Evolutionary conservation across 2,113 vertebrate genomes (phyloP).

Genomic region (Pachycephala philippinensis): DNA sequence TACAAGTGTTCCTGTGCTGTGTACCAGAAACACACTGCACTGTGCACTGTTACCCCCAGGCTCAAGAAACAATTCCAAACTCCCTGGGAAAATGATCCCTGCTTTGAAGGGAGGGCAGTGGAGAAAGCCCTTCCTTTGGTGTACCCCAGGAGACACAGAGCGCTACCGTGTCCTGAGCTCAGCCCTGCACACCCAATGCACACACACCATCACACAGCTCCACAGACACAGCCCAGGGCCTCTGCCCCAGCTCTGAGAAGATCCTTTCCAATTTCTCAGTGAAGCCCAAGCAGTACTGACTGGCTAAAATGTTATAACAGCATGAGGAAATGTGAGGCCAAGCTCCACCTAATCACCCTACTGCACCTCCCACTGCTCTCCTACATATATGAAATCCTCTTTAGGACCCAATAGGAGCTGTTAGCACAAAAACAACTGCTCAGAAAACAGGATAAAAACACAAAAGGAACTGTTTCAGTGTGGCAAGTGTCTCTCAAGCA

Average conservation of each 20-base stretch:
- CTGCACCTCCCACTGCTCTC: not conserved
- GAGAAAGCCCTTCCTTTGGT: not conserved
- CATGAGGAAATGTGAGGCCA: not conserved
- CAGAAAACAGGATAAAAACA: not conserved
- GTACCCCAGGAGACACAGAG: accelerated
- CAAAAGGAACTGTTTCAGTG: not conserved
- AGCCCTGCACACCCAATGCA: not conserved
- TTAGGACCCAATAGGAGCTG: not conserved
- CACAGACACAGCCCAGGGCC: accelerated
- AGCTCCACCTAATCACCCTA: not conserved
- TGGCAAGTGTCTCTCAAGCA: not conserved
- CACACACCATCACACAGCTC: not conserved
- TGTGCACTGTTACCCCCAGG: not conserved
- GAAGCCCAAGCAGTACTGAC: no score
- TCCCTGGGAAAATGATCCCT: not conserved
- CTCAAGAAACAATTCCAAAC: not conserved
- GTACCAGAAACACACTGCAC: not conserved
- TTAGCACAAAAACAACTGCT: not conserved
- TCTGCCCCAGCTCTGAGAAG: not conserved
- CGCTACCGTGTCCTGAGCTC: accelerated
- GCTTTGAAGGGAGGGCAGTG: not conserved
- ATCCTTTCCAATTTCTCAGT: not conserved
- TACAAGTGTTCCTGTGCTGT: not conserved
- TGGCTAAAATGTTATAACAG: not conserved
- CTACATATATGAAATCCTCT: not conserved